phyloP scores from a whole-genome alignment of 2,888 invertebrate genomes.

The Ectropis crepuscularia region DNA sequence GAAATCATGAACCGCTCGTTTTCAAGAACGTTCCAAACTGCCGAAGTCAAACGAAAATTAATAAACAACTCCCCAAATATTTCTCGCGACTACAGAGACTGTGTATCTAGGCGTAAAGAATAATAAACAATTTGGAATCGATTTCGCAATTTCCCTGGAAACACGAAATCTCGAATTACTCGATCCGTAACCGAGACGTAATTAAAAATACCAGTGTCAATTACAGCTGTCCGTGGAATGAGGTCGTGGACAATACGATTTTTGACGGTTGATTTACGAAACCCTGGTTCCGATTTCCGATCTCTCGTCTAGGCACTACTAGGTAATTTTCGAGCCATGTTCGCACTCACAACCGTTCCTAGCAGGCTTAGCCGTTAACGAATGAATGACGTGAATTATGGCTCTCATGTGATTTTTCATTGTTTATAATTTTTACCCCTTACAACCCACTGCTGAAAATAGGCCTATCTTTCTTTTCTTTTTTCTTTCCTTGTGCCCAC shows the following conservation, averaged over 20 bases:
- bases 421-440: too few relatives aligned
- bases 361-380: too few relatives aligned
- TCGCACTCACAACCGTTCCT: too few relatives aligned
- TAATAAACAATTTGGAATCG: conserved; percentile 37
- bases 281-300: conserved; percentile 1
- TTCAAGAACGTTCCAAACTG: conserved; percentile 1
- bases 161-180: conserved; percentile 39
- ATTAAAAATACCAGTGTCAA: conserved; percentile 58
- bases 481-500: too few relatives aligned
- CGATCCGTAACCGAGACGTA: conserved; percentile 51
- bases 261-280: conserved; percentile 33
- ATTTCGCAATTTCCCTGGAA: conserved; percentile 36
- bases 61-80: conserved; percentile 23
- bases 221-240: conserved; percentile 50
- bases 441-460: too few relatives aligned
- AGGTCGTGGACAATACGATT: conserved; percentile 54
- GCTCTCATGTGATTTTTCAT: too few relatives aligned
- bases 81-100: conserved; percentile 5
- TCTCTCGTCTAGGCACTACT: neutral
- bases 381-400: too few relatives aligned
- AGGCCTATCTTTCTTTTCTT: too few relatives aligned
- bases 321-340: neutral
- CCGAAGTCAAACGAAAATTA: conserved; percentile 12
- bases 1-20: neutral
- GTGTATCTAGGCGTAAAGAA: conserved; percentile 31